Conservation (phyloP, 2,797 vertebrate genomes). For the Tenualosa thibaudeaui region DNA sequence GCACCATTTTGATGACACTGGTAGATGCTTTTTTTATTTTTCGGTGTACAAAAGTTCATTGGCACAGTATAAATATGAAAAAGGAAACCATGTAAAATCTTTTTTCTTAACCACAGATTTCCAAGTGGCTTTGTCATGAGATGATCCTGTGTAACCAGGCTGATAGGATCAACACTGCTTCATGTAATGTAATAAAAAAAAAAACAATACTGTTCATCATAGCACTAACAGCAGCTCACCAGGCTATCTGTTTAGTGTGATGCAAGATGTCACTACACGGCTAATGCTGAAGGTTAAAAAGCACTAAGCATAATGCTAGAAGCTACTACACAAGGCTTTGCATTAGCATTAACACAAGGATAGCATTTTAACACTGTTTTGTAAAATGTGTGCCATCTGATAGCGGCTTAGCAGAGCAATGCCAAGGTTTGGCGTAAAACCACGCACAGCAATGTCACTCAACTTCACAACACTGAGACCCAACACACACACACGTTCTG, state of each 20-base stretch:
- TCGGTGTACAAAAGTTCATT: slow-evolving; percentile 74
- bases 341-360: neutral
- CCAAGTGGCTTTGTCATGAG: slow-evolving; percentile 59
- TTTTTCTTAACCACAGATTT: slow-evolving; percentile 58
- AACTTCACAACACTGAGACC: neutral
- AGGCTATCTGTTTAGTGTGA: neutral
- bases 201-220: neutral
- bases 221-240: neutral
- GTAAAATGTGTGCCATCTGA: neutral
- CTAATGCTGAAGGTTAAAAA: neutral
- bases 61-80: slow-evolving; percentile 71
- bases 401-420: slow-evolving; percentile 12
- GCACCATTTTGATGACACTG: slow-evolving; percentile 6
- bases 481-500: neutral
- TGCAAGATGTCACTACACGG: neutral
- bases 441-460: neutral
- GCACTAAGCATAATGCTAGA: neutral
- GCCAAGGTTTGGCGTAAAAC: neutral
- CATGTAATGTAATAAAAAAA: neutral
- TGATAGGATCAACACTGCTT: neutral
- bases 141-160: slow-evolving; percentile 42
- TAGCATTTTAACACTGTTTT: neutral
- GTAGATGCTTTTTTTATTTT: slow-evolving; percentile 8
- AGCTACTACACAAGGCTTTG: slow-evolving; percentile 9
- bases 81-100: slow-evolving; percentile 67